A percentile compares a stretch with the other conserved stretches of the same genome.
Evolutionary conservation across 2,113 vertebrate genomes (phyloP).

Genomic region (Carassius carassius): DNA sequence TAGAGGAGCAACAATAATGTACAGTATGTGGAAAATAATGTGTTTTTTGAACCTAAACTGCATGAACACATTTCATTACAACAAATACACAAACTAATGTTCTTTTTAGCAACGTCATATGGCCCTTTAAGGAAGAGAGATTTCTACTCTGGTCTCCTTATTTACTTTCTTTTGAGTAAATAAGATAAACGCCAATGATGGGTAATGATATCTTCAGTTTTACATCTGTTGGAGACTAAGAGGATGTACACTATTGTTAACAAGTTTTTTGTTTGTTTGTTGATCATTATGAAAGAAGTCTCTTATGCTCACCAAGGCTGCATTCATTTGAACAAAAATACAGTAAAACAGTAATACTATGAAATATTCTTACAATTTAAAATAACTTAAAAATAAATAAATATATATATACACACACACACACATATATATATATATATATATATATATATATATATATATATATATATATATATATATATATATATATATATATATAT

Average conservation of each 20-base stretch:
- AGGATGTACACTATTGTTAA: not conserved
- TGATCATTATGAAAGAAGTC: not conserved
- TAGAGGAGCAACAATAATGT: no score
- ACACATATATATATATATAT: no score
- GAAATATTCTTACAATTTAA: not conserved
- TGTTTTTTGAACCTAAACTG: no score
- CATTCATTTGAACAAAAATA: not conserved
- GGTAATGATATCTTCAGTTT: not conserved
- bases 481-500: no score
- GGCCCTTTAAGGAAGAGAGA: not conserved
- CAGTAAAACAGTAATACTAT: not conserved
- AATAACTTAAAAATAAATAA: not conserved
- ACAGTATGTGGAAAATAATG: no score
- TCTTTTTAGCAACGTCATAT: no score
- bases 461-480: no score
- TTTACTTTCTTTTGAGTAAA: conserved; percentile 26
- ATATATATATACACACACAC: no score
- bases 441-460: no score
- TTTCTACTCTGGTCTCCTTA: conserved; percentile 29
- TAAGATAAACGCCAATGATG: not conserved
- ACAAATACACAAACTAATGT: no score
- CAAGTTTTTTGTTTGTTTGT: not conserved
- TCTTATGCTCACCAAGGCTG: not conserved
- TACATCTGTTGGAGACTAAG: not conserved
- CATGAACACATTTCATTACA: no score